Percentiles rank a stretch among this genome's conserved stretches.
These are phyloP conservation scores for Coenonympha glycerion DNA, from an alignment of 2,888 invertebrate species.

Conservation along the genomic window DNA sequence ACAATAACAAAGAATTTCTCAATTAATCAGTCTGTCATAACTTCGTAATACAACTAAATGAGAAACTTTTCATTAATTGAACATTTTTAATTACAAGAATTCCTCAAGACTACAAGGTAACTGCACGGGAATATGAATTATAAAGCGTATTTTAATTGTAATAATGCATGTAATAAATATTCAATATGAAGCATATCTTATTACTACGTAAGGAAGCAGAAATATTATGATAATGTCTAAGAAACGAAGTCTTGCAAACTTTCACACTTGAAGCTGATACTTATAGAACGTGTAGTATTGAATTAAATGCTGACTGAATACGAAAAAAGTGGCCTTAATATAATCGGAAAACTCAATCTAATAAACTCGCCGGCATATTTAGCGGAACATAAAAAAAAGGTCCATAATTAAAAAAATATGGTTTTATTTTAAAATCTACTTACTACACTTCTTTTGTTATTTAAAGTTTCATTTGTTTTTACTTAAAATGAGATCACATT, in stretches of 20 bases:
- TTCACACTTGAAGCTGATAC: not conserved
- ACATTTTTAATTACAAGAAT: not conserved
- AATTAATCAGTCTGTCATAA: no score
- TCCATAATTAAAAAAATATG: no score
- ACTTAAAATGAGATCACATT: no score
- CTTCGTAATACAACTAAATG: no score
- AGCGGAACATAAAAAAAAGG: no score
- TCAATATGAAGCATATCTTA: no score
- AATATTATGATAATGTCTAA: not conserved
- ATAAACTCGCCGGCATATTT: no score
- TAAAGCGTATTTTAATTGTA: not conserved
- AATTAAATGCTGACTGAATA: not conserved
- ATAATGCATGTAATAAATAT: not conserved
- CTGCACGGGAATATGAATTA: conserved; percentile 15
- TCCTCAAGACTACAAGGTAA: not conserved
- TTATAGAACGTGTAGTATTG: not conserved
- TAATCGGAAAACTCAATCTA: not conserved
- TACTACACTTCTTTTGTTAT: no score
- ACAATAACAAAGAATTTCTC: not conserved
- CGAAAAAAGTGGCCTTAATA: not conserved
- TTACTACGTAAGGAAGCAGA: not conserved
- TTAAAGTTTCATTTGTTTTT: no score
- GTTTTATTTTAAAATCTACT: no score
- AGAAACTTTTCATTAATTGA: no score
- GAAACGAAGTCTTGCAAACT: not conserved